Evolutionary conservation across 2,113 vertebrate species (phyloP), one percentile per base, ranked within the genome.

Genomic region (Mugil cephalus): DNA sequence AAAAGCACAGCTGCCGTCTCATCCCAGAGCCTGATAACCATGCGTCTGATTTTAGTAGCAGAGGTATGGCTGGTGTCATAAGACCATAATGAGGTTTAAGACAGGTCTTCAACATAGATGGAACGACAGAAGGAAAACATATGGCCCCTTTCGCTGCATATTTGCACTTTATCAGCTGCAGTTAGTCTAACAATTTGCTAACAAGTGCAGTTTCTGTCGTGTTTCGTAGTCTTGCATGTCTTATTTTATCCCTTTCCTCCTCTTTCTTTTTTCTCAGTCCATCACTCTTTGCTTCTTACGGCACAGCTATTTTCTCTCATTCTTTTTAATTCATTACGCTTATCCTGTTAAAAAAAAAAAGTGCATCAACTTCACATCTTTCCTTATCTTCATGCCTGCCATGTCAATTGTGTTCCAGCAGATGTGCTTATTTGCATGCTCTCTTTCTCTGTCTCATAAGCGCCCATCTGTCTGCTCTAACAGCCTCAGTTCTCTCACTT

Each of bases 61-160:
- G 84, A 81, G 80, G 77, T 83, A 87, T 70, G 80, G 78, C 75
- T 82, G 30, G 77, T 89, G 86, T 88, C 79, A 82, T 78, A 79
- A 83, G 81, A 77, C 70, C 72, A 85, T 92, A 91, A 92, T 89
- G 84, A 89, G 89, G 70, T 76, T 88, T 79, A 58, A 90, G 82
- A 87, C 83, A 87, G 79, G 81, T 86, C 83, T 83, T 88, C 80
- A 80, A 79, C 81, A 79, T 87, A 82, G 69, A 89, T 71, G 77
- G 69, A 79, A 82, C 69, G 78, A 83, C 80, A 82, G 84, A 87
- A 66, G 82, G 74, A 82, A 87, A 77, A 78, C 89, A 87, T 89
- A 89, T 91, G 89, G 61, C 59, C 80, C 79, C 82, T 75, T 88
- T 86, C 62, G 13, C 79, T 72, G 73, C 68, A 70, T 61, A 55